phyloP scores from a whole-genome alignment of 2,113 vertebrate species.

The Irena cyanogastra region DNA sequence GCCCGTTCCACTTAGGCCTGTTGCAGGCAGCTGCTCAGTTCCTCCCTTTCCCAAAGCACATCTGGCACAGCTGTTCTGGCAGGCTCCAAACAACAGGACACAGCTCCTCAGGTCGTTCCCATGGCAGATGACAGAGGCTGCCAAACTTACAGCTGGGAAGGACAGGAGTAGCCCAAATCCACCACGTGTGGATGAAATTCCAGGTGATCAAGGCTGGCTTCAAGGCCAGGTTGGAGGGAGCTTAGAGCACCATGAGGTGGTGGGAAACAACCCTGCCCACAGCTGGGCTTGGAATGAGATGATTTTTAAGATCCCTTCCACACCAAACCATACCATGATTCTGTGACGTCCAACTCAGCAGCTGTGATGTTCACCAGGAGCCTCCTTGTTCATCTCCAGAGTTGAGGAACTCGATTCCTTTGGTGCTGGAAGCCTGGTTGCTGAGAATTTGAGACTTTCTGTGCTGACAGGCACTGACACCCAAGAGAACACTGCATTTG shows the following conservation, averaged over 20 bases:
- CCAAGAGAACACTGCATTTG: too few species aligned
- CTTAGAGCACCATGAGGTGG: background rate
- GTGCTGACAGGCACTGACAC: too few species aligned
- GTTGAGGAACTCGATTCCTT: background rate
- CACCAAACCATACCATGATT: background rate
- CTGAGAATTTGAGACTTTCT: background rate
- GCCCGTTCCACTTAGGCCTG: background rate
- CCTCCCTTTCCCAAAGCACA: background rate
- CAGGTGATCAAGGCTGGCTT: background rate
- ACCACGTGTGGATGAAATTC: background rate
- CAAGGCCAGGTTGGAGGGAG: background rate
- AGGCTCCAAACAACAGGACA: background rate
- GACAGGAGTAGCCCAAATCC: background rate
- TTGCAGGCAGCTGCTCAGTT: background rate
- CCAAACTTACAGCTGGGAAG: background rate
- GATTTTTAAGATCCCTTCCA: background rate
- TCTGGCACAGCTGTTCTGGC: background rate
- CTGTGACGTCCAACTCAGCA: background rate
- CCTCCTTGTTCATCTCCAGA: background rate
- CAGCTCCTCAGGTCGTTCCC: background rate
- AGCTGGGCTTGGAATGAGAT: background rate
- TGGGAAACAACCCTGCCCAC: background rate
- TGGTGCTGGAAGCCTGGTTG: background rate
- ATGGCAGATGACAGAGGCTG: background rate
- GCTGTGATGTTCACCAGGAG: background rate